Percentiles rank a stretch among this genome's conserved stretches.
Conservation (phyloP, 2,888 invertebrate species). For the Oxytorus armatus region DNA sequence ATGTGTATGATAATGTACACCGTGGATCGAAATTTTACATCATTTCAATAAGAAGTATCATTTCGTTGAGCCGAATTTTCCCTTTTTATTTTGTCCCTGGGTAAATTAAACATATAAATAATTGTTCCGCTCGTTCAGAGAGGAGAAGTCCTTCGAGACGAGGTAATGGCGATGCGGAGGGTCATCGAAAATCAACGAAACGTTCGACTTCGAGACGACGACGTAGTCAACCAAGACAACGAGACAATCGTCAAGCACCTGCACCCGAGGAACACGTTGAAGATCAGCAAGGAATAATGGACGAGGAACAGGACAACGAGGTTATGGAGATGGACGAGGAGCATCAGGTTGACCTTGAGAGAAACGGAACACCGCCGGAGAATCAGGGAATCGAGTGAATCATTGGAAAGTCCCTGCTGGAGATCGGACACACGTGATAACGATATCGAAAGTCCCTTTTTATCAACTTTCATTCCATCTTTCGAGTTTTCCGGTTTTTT, state of each 20-base stretch:
- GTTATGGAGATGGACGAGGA: conserved; percentile 59
- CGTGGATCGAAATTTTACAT: too few relatives aligned
- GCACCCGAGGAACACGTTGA: conserved; percentile 47
- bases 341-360: conserved; percentile 45
- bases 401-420: background rate
- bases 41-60: too few relatives aligned
- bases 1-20: too few relatives aligned
- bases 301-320: conserved; percentile 55
- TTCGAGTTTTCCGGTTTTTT: conserved; percentile 1
- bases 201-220: conserved; percentile 64
- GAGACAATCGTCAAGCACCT: conserved; percentile 51
- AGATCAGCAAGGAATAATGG: conserved; percentile 28
- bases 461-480: background rate
- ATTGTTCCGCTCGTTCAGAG: conserved; percentile 11
- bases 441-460: background rate
- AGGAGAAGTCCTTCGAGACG: conserved; percentile 61
- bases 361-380: conserved; percentile 47
- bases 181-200: conserved; percentile 50
- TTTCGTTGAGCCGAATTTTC: too few relatives aligned
- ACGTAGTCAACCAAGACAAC: conserved; percentile 64
- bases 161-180: conserved; percentile 54
- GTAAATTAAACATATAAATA: background rate
- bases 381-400: conserved; percentile 56
- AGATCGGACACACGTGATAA: background rate
- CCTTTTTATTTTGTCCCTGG: too few relatives aligned